Evolutionary conservation across 2,888 invertebrate genomes (phyloP).

Genomic region (Ferdinandea cuprea): DNA sequence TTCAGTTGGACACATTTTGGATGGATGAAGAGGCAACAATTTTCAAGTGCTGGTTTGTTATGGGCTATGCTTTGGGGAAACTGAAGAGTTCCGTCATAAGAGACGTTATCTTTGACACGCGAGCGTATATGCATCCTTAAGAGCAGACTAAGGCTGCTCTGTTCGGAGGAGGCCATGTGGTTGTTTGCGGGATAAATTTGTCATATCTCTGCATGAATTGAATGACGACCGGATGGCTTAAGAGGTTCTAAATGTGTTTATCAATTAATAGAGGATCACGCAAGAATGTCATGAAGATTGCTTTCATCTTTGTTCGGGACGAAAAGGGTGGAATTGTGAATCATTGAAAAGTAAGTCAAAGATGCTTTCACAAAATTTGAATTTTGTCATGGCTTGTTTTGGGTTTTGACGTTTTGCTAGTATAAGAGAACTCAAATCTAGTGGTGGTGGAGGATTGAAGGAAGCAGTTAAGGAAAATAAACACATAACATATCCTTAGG

Average conservation of each 20-base stretch:
- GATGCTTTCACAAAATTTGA: too few relatives aligned
- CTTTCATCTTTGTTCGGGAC: slow-evolving; percentile 1
- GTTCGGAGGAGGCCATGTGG: slow-evolving; percentile 65
- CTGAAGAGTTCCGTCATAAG: slow-evolving; percentile 71
- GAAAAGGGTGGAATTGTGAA: not conserved
- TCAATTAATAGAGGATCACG: slow-evolving; percentile 66
- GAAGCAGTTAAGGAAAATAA: too few relatives aligned
- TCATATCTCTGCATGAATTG: slow-evolving; percentile 52
- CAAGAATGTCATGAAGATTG: slow-evolving; percentile 56
- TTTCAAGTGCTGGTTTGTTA: slow-evolving; percentile 43
- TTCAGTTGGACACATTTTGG: slow-evolving; percentile 69
- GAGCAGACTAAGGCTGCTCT: not conserved
- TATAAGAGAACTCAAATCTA: too few relatives aligned
- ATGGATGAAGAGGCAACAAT: slow-evolving; percentile 47
- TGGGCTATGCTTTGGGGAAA: slow-evolving; percentile 24
- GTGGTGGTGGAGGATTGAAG: too few relatives aligned
- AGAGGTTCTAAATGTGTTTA: slow-evolving; percentile 71
- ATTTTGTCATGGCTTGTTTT: too few relatives aligned
- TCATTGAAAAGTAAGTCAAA: too few relatives aligned
- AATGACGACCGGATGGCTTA: slow-evolving; percentile 63
- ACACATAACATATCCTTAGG: too few relatives aligned
- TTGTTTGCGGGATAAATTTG: slow-evolving; percentile 44
- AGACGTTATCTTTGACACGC: slow-evolving; percentile 71
- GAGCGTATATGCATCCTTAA: slow-evolving; percentile 42
- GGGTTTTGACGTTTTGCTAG: too few relatives aligned